Base-by-base conservation (phyloP, 2,797 vertebrate genomes). In the Lepidocolaptes lacrymiger region DNA sequence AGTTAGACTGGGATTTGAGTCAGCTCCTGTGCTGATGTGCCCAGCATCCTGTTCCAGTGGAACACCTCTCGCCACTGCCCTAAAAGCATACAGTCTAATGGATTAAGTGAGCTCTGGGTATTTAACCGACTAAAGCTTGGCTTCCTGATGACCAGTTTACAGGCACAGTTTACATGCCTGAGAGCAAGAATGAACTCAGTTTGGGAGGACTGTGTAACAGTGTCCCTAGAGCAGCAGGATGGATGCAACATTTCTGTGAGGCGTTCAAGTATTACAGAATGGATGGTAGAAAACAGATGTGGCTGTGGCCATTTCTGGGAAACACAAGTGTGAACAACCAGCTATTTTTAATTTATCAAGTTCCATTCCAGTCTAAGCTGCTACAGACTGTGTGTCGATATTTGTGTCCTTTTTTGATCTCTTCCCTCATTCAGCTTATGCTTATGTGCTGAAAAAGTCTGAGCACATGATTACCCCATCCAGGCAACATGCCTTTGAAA, bases 401-500 rank as follows among this genome's bases (percentile, higher is more conserved):
- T 92, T 92, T 88, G 74, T 91, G 89, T 91, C 87, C 95, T 92
- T 96, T 97, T 96, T 96, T 96, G 91, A 96, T 97, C 93, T 94
- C 91, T 96, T 94, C 82, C 69, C 82, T 95, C 67, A 48, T 78
- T 91, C 68, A 15, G 72, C 62, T 96, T 95, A 96, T 94, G 95
- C 92, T 93, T 96, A 93, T 95, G 91, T 72, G 66, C 92, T 75
- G 91, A 95, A 97, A 93, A 96, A 93, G 87, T 41, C 95, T 91
- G 66, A 93, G 95, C 95, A 94, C 93, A 96, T 96, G 95, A 97
- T 96, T 97, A 95, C 66, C 82, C 92, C 92, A 95, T 94, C 68
- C 82, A 94, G 85, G 92, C 95, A 96, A 88, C 93, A 87, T 95
- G 95, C 92, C 95, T 96, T 94, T 97, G 95, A 96, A 96, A 96